phyloP scores from a whole-genome alignment of 2,113 vertebrate genomes.

The Protobothrops mucrosquamatus region DNA sequence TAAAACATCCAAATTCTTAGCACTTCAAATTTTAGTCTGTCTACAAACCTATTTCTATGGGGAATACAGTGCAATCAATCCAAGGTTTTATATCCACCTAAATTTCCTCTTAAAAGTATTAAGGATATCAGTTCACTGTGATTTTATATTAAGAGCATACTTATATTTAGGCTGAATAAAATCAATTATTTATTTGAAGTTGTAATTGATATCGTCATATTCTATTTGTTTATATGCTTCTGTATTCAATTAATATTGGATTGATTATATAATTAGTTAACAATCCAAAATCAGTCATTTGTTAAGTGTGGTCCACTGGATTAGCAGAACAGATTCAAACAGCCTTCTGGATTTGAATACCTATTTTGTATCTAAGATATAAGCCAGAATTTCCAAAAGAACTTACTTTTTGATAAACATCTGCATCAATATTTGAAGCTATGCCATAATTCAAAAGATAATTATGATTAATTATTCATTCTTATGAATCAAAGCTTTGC shows the following conservation, averaged over 20 bases:
- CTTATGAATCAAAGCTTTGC: neutral
- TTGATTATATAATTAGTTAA: neutral
- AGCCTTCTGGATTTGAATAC: neutral
- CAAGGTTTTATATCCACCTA: neutral
- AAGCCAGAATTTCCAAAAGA: neutral
- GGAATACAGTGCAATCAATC: neutral
- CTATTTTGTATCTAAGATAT: fast-evolving
- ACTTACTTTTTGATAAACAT: neutral
- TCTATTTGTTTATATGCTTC: neutral
- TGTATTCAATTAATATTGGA: neutral
- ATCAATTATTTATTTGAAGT: neutral
- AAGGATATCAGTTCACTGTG: neutral
- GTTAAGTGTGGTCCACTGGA: neutral
- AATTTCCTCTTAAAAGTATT: neutral
- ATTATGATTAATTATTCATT: constrained; percentile 13
- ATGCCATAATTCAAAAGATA: constrained; percentile 11
- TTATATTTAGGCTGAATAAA: neutral
- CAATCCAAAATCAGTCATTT: neutral
- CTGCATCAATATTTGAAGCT: neutral
- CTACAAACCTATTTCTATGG: neutral
- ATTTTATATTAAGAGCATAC: neutral
- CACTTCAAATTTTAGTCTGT: neutral
- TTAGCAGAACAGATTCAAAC: neutral
- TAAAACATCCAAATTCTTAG: neutral
- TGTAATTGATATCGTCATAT: neutral